A percentile compares a stretch with the other conserved stretches of the same genome.
These are phyloP conservation scores for Lanistes nyassanus DNA, from an alignment of 1,140 invertebrate genomes.

Conservation along the genomic window DNA sequence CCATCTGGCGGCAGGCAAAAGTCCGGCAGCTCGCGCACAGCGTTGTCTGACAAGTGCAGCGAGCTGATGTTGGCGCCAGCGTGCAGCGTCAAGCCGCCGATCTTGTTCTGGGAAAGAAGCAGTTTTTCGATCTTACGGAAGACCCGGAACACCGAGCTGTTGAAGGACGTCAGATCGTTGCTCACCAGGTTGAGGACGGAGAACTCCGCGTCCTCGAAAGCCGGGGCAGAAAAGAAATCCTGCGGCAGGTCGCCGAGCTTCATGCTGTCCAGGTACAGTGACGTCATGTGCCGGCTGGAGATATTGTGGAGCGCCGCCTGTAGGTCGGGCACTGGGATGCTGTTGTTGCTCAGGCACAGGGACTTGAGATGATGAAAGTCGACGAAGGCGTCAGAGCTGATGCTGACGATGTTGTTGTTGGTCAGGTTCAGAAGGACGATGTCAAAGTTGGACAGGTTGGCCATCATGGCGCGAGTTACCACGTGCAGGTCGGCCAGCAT, in stretches of 20 bases:
- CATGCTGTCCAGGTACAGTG: neutral
- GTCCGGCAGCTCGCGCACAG: neutral
- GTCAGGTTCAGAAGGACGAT: neutral
- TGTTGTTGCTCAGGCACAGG: constrained; percentile 1
- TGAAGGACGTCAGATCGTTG: neutral
- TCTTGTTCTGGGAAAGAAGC: neutral
- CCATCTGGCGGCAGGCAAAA: neutral
- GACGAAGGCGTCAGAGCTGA: constrained; percentile 3
- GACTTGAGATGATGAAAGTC: constrained; percentile 1
- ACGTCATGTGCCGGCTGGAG: neutral
- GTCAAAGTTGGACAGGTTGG: constrained; percentile 17
- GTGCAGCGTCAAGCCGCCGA: neutral
- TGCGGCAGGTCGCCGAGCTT: neutral
- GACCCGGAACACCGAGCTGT: neutral
- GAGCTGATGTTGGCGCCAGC: neutral
- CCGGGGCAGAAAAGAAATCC: neutral
- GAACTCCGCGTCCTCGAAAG: neutral
- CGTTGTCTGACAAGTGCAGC: neutral
- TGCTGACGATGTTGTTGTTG: neutral
- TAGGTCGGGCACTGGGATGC: neutral
- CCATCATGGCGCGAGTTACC: constrained; percentile 7
- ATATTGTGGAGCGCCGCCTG: neutral
- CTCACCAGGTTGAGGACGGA: neutral
- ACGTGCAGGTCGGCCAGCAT: neutral
- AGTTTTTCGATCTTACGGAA: neutral